Conservation (phyloP, 2,113 vertebrate genomes). For the Eclectus roratus region DNA sequence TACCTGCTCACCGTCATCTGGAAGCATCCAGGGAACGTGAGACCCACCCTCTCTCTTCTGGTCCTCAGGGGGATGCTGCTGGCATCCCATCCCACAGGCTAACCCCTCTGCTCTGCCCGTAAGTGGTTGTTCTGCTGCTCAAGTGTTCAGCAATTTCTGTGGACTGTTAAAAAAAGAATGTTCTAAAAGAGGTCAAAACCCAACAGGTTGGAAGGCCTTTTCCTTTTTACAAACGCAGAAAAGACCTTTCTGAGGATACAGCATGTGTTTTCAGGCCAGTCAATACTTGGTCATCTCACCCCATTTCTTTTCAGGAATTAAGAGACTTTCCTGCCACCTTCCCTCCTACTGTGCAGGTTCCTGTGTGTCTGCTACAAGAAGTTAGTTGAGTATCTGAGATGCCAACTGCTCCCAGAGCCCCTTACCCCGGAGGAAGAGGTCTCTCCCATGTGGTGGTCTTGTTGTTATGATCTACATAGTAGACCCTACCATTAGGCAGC, state of each 20-base stretch:
- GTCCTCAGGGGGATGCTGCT: background rate
- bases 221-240: background rate
- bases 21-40: background rate
- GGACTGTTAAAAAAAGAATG: background rate
- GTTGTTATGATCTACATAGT: slow-evolving; percentile 98
- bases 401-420: background rate
- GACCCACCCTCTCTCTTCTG: background rate
- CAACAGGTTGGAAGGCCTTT: background rate
- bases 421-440: slow-evolving; percentile 93
- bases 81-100: accelerated
- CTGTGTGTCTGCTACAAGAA: accelerated
- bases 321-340: background rate
- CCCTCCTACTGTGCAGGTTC: background rate
- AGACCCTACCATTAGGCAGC: slow-evolving; percentile 92
- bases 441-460: slow-evolving; percentile 99
- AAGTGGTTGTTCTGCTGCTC: background rate
- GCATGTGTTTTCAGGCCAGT: background rate
- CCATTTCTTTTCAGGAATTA: background rate
- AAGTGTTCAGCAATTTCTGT: background rate
- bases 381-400: background rate
- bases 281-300: background rate
- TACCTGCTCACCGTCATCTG: background rate
- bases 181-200: background rate
- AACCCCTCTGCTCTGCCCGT: background rate
- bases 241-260: background rate